Evolutionary conservation across 2,797 vertebrate species (phyloP), one percentile per base, ranked within the genome.

Genomic region (Leptodactylus fallax): DNA sequence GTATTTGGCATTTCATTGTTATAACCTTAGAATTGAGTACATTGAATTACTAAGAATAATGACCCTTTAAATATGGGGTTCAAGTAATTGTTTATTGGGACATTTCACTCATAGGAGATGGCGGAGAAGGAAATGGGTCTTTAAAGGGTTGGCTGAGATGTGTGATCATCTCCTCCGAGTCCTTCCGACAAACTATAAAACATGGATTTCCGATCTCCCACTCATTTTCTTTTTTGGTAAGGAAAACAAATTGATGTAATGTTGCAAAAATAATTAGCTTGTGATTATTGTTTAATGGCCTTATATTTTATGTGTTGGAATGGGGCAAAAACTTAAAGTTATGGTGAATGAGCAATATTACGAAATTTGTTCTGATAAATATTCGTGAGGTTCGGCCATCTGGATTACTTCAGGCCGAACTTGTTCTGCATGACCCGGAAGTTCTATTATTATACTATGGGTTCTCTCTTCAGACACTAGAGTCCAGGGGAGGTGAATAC

Each of bases 81-180:
- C 12, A 23, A 60, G 36, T 61, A 36, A 76, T 74, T 60, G 69
- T 84, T 49, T 72, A 74, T 58, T 16, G 21, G 69, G 49, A n/a
- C 21, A 12, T 84, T 84, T 55, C 65, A 56, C 53, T 74, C 51
- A 67, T 27, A 56, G 71, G 12, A 10, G 81, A 72, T 58, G 21
- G 55, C 16, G 27, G 58, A 84, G 56, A 74, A 85, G 83, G 83
- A 85, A 85, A 63, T 72, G 55, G 69, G 55, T 45, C 67, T 84
- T 16, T 47, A 84, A 23, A 58, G 25, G 49, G 60, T 16, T 23
- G 63, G 16, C 49, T 69, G 49, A 49, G 71, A 60, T 45, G 25
- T 61, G 69, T 45, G 69, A 71, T 74, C 65, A 74, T 76, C 69
- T 72, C 65, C 11, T n/a, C 56, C 81, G 13, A 71, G 53, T 12